A percentile compares a stretch with the other conserved stretches of the same genome.
Evolutionary conservation across 2,888 invertebrate species (phyloP).

Genomic region (Bursaphelenchus okinawaensis): DNA sequence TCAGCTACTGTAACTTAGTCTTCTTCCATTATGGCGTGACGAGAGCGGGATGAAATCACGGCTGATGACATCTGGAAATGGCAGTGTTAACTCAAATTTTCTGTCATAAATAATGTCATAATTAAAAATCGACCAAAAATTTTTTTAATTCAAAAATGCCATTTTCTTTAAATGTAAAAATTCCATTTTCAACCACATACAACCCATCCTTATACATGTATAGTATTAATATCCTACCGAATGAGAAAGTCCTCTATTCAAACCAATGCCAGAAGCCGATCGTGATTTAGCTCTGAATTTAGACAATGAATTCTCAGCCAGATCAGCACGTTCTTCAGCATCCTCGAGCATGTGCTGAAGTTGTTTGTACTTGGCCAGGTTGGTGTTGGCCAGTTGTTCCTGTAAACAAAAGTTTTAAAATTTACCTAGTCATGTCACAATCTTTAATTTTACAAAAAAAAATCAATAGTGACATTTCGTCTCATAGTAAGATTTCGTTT

Average conservation of each 20-base stretch:
- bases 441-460: slow-evolving; percentile 13
- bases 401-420: slow-evolving; percentile 28
- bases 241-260: slow-evolving; percentile 18
- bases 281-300: slow-evolving; percentile 60
- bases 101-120: too few relatives aligned
- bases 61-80: slow-evolving; percentile 12
- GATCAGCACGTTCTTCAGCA: slow-evolving; percentile 62
- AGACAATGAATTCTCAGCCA: slow-evolving; percentile 60
- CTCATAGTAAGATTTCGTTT: slow-evolving; percentile 12
- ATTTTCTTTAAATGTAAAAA: too few relatives aligned
- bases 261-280: slow-evolving; percentile 27
- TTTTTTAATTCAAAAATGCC: not conserved
- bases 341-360: slow-evolving; percentile 62
- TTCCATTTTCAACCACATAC: too few relatives aligned
- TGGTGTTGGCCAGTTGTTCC: slow-evolving; percentile 62
- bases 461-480: too few relatives aligned
- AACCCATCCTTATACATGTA: slow-evolving; percentile 4
- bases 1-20: too few relatives aligned
- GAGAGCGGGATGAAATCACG: slow-evolving; percentile 9
- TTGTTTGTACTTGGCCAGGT: slow-evolving; percentile 63
- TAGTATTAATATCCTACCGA: slow-evolving; percentile 10
- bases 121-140: not conserved
- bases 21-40: not conserved
- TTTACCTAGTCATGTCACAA: not conserved
- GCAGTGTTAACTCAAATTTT: too few relatives aligned